Base-by-base conservation (phyloP, 2,797 vertebrate genomes). In the Myotis pilosus region DNA sequence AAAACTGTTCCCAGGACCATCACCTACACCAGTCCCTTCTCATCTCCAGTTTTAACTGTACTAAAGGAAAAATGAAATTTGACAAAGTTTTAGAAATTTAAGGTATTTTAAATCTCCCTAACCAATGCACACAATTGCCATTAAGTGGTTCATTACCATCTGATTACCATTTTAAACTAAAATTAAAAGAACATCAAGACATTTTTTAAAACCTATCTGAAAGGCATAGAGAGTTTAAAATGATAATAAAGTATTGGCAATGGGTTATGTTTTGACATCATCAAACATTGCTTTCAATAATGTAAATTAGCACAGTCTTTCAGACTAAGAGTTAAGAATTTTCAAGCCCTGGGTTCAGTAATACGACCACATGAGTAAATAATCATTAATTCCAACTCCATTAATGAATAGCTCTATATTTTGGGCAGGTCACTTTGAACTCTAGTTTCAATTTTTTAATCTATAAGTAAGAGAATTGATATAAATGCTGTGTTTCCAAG, bases 361-460 rank as follows among this genome's bases (percentile, higher is more conserved):
- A 89, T 87, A 89, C 69, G 23, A 72, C 19, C 86, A 33, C 60
- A 80, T 44, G 23, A 89, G 7, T 64, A 92, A 89, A 89, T 91
- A 89, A 94, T 19, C 20, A 80, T 47, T 83, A 93, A 89, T 17
- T 69, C 49, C 36, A 94, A 66, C 17, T 80, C n/a, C 83, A 84
- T 6, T 78, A 84, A 90, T 30, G 88, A 81, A 93, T 3, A 89
- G 30, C 49, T 17, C 44, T 92, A 13, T 60, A 83, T 79, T 55
- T 55, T 74, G n/a, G 5, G 47, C 23, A 68, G 57, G n/a, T 91
- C 64, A 93, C 44, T 83, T 88, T 60, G 66, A 92, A 81, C 49
- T 72, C 51, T 4, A 89, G 30, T 68, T 91, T 91, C 20, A 44
- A 41, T 36, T 60, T 92, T 95, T 89, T 75, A 69, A 82, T 62